Base-by-base conservation (phyloP, 2,113 vertebrate genomes). In the Dipodomys spectabilis region DNA sequence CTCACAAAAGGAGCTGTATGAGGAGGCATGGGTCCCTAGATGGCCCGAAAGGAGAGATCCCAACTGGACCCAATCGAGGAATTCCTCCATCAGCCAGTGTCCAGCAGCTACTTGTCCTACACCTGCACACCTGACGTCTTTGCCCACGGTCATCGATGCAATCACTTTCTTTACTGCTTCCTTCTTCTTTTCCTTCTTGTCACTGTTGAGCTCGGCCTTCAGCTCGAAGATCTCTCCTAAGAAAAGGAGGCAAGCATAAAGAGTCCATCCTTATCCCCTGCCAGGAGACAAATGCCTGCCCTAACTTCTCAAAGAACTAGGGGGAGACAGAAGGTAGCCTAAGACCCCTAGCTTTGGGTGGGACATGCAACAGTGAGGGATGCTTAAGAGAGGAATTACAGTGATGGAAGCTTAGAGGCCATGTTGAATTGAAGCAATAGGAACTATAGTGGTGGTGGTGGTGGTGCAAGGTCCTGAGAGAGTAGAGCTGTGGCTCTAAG, bases 161-260 rank as follows among this genome's bases (percentile, higher is more conserved):
- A 99, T 99, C 97, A 99, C 99, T 97, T 99, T 99, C 98, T 99
- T 99, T 95, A 99, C 99, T 0, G 99, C 99, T 96, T 99, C 99
- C 95, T 99, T 99, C 98, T 99, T 99, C 98, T 99, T 99, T 97
- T 99, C 99, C 95, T 99, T 99, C 98, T 99, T 99, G 97, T 99
- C 99, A 2, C 99, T 99, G 98, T 99, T 99, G 49, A 99, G 98
- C 95, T 99, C 99, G 0, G 99, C 99, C 96, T 99, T 99, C 96
- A 99, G 98, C 97, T 99, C 99, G 96, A 99, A 99, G 94, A 99
- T 99, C 98, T 99, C 99, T 88, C 99, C 99, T 99, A 96, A 25
- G 95, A 49, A 96, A 94, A 94, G 1, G 13, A 93, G 65, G 93
- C 65, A 97, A n/a, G 7, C 30, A 78, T 92, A 67, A 94, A 73